These are phyloP conservation scores for Caenorhabditis sp. DNA, from an alignment of 2,888 invertebrate species.

Conservation along the genomic window DNA sequence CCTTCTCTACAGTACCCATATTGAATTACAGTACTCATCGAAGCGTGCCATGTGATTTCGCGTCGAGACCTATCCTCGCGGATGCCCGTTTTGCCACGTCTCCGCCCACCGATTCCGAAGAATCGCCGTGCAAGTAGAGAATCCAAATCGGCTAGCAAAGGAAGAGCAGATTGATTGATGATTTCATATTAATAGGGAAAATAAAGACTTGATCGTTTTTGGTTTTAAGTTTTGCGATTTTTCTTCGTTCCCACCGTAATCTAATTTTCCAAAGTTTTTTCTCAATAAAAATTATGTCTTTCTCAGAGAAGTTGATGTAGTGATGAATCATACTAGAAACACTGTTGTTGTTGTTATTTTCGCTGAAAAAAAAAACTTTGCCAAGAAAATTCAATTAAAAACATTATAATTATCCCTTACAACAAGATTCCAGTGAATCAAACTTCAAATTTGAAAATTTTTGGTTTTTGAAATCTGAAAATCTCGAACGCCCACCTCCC, in stretches of 20 bases:
- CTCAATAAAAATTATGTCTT: too few relatives aligned
- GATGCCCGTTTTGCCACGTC: slow-evolving; percentile 31
- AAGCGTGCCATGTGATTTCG: slow-evolving; percentile 48
- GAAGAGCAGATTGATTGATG: neutral
- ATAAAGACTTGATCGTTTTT: neutral
- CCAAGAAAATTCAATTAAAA: too few relatives aligned
- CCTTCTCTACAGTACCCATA: too few relatives aligned
- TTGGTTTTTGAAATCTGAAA: neutral
- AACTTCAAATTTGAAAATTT: neutral
- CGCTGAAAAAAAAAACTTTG: too few relatives aligned
- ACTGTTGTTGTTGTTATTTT: too few relatives aligned
- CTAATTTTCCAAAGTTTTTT: too few relatives aligned
- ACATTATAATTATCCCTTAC: neutral
- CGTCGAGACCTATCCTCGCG: slow-evolving; percentile 39
- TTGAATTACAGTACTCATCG: slow-evolving; percentile 54
- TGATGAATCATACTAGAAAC: too few relatives aligned
- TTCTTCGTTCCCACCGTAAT: too few relatives aligned
- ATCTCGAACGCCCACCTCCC: neutral
- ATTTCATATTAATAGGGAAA: neutral
- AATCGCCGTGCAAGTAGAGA: neutral
- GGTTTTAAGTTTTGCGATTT: too few relatives aligned
- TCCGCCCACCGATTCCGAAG: slow-evolving; percentile 31
- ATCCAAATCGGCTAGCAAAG: slow-evolving; percentile 23
- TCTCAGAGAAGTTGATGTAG: too few relatives aligned
- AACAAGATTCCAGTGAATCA: neutral